Percentiles rank a stretch among this genome's conserved stretches.
These are phyloP conservation scores for Pogonus chalceus DNA, from an alignment of 1,140 invertebrate genomes.

Conservation along the genomic window DNA sequence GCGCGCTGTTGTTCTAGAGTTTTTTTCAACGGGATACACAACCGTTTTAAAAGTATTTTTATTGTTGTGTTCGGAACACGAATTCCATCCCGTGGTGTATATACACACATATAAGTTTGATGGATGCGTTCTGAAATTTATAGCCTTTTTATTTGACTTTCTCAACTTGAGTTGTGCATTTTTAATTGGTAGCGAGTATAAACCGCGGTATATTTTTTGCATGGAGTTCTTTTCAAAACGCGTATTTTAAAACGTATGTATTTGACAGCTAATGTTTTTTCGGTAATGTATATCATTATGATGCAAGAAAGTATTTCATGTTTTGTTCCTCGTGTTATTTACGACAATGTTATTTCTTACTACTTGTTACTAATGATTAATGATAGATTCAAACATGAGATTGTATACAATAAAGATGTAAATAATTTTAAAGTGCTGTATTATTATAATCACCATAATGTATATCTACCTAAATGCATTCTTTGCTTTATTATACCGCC, in stretches of 20 bases:
- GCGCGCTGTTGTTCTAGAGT: not conserved
- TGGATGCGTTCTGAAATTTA: constrained; percentile 4
- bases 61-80: not conserved
- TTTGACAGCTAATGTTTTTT: constrained; percentile 1
- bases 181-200: constrained; percentile 2
- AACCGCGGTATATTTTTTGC: not conserved
- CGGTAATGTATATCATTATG: constrained; percentile 3
- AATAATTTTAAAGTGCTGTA: no score
- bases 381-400: no score
- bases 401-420: no score
- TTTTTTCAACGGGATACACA: not conserved
- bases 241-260: not conserved
- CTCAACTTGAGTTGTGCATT: not conserved
- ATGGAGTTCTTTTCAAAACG: not conserved
- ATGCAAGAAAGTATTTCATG: not conserved
- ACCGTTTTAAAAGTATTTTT: constrained; percentile 5
- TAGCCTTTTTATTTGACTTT: constrained; percentile 1
- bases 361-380: not conserved
- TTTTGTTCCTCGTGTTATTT: not conserved
- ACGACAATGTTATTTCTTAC: not conserved
- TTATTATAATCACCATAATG: no score
- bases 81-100: not conserved
- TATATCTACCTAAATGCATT: no score
- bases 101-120: not conserved
- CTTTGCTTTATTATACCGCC: no score